Evolutionary conservation across 1,140 invertebrate genomes (phyloP).

Genomic region (Apis mellifera): DNA sequence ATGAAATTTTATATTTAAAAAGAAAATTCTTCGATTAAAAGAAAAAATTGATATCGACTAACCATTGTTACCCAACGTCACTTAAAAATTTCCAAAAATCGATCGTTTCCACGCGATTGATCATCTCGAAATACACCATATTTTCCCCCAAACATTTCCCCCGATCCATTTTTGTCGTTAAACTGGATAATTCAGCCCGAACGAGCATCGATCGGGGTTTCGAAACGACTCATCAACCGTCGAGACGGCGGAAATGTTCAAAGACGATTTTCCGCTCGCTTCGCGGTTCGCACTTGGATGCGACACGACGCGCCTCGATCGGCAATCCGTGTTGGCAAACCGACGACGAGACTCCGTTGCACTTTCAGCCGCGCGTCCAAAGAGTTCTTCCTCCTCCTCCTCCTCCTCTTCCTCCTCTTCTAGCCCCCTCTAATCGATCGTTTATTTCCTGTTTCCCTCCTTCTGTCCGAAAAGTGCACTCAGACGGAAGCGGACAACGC

Average conservation of each 20-base stretch:
- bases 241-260: not conserved
- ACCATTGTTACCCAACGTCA: too few species aligned
- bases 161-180: too few species aligned
- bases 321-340: constrained; percentile 15
- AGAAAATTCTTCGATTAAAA: too few species aligned
- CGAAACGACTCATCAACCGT: not conserved
- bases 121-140: not conserved
- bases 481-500: constrained; percentile 59
- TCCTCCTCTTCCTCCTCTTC: too few species aligned
- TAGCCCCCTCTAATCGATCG: constrained; percentile 42
- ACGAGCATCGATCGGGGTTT: not conserved
- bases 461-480: constrained; percentile 68
- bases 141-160: too few species aligned
- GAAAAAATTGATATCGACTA: too few species aligned
- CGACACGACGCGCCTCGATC: not conserved
- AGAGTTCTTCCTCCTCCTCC: not conserved
- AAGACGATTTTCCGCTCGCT: constrained; percentile 22
- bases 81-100: not conserved
- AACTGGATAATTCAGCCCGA: not conserved
- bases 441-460: constrained; percentile 55
- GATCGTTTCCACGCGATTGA: not conserved
- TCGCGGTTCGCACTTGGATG: not conserved
- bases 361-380: not conserved
- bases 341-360: not conserved
- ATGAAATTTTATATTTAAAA: too few species aligned